Percentiles rank a stretch among this genome's conserved stretches.
Conservation (phyloP, 2,888 invertebrate genomes). For the Merodon equestris region DNA sequence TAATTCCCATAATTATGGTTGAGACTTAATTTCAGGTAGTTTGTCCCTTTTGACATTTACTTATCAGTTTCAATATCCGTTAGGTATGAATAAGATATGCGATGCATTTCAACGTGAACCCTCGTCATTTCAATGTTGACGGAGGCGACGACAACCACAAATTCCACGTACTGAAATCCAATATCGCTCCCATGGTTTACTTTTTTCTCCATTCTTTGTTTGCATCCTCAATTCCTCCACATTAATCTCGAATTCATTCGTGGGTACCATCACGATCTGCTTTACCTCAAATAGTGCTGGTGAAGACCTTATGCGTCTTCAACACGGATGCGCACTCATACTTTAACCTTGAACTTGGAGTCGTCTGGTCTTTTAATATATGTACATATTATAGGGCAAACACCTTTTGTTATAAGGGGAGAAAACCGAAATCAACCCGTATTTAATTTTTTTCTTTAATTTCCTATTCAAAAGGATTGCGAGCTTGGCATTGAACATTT, state of each 20-base stretch:
- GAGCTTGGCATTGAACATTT: not conserved
- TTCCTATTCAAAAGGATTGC: conserved; percentile 17
- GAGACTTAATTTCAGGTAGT: too few relatives aligned
- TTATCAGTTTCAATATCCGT: conserved; percentile 30
- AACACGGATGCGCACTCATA: conserved; percentile 23
- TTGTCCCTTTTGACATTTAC: not conserved
- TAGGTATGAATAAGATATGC: conserved; percentile 38
- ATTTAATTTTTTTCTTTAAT: conserved; percentile 31
- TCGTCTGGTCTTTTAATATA: conserved; percentile 6
- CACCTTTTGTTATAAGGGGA: conserved; percentile 39
- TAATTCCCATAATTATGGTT: too few relatives aligned
- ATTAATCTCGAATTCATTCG: conserved; percentile 20
- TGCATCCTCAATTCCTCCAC: not conserved
- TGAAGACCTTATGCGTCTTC: conserved; percentile 6
- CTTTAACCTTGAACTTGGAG: conserved; percentile 60
- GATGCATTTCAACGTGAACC: conserved; percentile 43
- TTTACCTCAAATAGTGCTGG: conserved; percentile 14
- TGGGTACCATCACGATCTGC: conserved; percentile 18
- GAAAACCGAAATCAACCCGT: conserved; percentile 37
- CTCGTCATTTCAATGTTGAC: conserved; percentile 46
- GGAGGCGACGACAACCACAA: conserved; percentile 39
- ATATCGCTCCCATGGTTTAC: conserved; percentile 45
- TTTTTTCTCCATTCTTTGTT: conserved; percentile 24
- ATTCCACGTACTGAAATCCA: conserved; percentile 54
- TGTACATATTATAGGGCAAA: conserved; percentile 48